phyloP scores from a whole-genome alignment of 2,113 vertebrate genomes.

The Lepidothrix coronata region DNA sequence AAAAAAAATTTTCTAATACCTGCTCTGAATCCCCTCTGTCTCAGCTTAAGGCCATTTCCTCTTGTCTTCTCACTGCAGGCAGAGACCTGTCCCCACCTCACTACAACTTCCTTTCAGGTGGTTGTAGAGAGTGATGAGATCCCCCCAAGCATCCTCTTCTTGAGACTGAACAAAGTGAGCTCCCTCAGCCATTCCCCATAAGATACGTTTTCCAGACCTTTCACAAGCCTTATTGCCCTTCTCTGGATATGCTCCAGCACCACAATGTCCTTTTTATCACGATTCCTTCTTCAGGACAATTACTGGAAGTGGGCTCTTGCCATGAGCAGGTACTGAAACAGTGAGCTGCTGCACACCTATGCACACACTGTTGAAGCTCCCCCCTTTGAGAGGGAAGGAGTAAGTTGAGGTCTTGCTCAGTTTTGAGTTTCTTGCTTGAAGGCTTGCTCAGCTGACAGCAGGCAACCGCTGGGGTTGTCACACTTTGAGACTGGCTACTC shows the following conservation, averaged over 20 bases:
- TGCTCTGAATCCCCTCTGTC: no score
- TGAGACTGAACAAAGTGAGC: background rate
- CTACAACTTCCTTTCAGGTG: background rate
- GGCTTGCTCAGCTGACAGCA: background rate
- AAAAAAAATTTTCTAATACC: fast-evolving
- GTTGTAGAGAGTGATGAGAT: fast-evolving
- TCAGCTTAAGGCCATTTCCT: background rate
- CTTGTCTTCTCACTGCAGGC: background rate
- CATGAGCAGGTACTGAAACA: background rate
- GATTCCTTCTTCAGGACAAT: background rate
- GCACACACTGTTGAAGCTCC: background rate
- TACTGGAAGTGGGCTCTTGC: background rate
- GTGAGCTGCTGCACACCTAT: background rate
- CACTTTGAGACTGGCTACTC: background rate
- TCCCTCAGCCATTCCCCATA: background rate
- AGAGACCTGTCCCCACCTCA: background rate
- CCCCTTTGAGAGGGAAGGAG: background rate
- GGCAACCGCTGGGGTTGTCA: no score
- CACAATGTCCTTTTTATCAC: background rate
- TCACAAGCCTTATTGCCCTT: background rate
- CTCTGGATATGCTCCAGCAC: background rate
- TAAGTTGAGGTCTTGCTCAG: background rate
- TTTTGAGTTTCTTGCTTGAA: background rate
- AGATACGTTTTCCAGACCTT: background rate
- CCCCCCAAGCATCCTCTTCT: background rate